Conservation (phyloP, 1,140 invertebrate species). For the Sitophilus oryzae region DNA sequence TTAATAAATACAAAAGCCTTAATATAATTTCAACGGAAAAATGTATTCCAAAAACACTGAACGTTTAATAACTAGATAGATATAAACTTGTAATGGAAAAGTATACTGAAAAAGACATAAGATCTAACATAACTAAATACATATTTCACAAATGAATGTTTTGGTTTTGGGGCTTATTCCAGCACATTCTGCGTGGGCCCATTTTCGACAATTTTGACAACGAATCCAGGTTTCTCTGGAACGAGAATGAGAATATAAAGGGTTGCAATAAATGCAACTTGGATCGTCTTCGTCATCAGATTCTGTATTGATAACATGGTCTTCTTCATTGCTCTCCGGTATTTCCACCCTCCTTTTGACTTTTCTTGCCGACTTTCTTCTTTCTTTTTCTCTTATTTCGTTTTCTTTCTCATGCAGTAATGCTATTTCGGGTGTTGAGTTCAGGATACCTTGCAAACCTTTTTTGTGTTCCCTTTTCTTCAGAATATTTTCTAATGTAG, state of each 20-base stretch:
- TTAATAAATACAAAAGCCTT: too few species aligned
- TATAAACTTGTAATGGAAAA: too few species aligned
- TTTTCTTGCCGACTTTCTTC: not conserved
- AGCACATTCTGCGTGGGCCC: conserved; percentile 8
- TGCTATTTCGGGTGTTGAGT: not conserved
- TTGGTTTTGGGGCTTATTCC: not conserved
- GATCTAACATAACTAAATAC: not conserved
- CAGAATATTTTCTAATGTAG: too few species aligned
- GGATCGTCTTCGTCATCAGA: not conserved
- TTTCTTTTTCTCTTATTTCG: not conserved
- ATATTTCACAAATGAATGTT: conserved; percentile 2
- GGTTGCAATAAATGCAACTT: not conserved
- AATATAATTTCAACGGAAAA: too few species aligned
- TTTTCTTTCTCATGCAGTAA: not conserved
- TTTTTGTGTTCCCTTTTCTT: not conserved
- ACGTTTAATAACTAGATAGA: too few species aligned
- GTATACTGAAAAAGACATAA: too few species aligned
- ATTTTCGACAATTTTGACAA: not conserved
- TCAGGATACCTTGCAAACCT: not conserved
- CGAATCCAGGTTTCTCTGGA: conserved; percentile 2
- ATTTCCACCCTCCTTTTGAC: not conserved
- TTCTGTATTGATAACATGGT: too few species aligned
- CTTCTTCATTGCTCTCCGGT: conserved; percentile 4
- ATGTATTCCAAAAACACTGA: too few species aligned
- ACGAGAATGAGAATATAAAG: not conserved